Conservation (phyloP, 2,888 invertebrate species). For the Arenicola marina region DNA sequence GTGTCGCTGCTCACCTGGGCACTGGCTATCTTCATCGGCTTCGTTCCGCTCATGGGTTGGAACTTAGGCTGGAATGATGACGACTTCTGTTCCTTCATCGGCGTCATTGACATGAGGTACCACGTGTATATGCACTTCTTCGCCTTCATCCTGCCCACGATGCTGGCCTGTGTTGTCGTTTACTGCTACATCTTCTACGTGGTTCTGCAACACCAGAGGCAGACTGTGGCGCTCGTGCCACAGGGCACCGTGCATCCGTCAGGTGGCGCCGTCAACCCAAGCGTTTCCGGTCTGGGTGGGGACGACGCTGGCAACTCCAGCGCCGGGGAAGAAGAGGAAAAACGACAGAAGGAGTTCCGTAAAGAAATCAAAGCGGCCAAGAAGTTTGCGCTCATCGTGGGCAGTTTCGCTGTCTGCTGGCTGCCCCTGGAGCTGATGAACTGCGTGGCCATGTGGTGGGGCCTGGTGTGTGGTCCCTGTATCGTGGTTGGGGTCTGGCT, state of each 20-base stretch:
- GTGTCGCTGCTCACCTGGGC: slow-evolving; percentile 46
- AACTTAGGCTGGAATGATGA: slow-evolving; percentile 34
- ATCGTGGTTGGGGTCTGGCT: slow-evolving; percentile 41
- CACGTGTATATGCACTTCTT: slow-evolving; percentile 59
- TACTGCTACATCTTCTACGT: slow-evolving; percentile 53
- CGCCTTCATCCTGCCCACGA: slow-evolving; percentile 47
- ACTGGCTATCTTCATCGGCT: slow-evolving; percentile 45
- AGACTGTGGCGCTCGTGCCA: no score
- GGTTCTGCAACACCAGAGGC: slow-evolving; percentile 46
- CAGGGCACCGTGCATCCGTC: no score
- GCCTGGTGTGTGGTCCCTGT: background rate
- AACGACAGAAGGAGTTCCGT: background rate
- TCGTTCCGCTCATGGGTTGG: slow-evolving; percentile 56
- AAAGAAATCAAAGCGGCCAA: slow-evolving; percentile 46
- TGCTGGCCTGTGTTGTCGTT: slow-evolving; percentile 48
- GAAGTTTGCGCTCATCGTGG: slow-evolving; percentile 50
- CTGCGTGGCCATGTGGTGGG: slow-evolving; percentile 35
- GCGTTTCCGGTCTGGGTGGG: no score
- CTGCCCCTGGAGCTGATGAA: slow-evolving; percentile 55
- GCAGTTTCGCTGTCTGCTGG: slow-evolving; percentile 54
- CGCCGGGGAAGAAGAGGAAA: no score
- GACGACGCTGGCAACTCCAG: no score
- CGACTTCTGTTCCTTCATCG: slow-evolving; percentile 46
- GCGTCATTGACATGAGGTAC: slow-evolving; percentile 54
- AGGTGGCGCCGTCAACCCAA: no score